These are phyloP conservation scores for Calonectris borealis DNA, from an alignment of 2,113 vertebrate genomes.

Conservation along the genomic window DNA sequence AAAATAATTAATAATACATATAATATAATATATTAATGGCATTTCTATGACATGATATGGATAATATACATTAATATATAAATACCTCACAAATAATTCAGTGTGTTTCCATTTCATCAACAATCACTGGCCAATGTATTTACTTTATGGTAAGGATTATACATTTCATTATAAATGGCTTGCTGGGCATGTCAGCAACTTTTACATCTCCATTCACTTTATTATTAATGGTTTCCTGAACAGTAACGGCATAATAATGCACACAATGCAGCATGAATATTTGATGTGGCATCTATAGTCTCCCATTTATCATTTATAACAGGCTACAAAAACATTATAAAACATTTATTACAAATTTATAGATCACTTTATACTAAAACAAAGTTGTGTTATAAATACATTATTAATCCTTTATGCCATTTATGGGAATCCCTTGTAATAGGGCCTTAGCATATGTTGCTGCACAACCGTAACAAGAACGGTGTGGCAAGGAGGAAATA, in stretches of 20 bases:
- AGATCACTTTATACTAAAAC: slow-evolving; percentile 77
- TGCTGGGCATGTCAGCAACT: slow-evolving; percentile 66
- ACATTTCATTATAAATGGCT: slow-evolving; percentile 76
- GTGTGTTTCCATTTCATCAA: slow-evolving; percentile 46
- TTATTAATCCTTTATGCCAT: slow-evolving; percentile 77
- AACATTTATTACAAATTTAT: slow-evolving; percentile 83
- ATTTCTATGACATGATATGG: slow-evolving; percentile 43
- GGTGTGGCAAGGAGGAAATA: neutral
- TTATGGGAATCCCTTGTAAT: slow-evolving; percentile 72
- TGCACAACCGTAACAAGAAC: neutral
- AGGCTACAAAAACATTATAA: slow-evolving; percentile 84
- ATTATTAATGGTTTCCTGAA: slow-evolving; percentile 80
- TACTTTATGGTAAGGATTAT: slow-evolving; percentile 69
- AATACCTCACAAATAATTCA: slow-evolving; percentile 72
- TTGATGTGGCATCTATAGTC: slow-evolving; percentile 76
- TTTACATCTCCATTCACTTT: slow-evolving; percentile 73
- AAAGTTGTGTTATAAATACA: slow-evolving; percentile 79
- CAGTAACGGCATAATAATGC: slow-evolving; percentile 64
- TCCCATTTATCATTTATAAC: slow-evolving; percentile 84
- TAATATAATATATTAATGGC: slow-evolving; percentile 49
- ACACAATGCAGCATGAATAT: slow-evolving; percentile 78
- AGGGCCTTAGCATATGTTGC: slow-evolving; percentile 53
- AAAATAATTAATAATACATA: slow-evolving; percentile 61
- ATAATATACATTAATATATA: slow-evolving; percentile 65
- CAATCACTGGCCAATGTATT: slow-evolving; percentile 62